Conservation (phyloP, 2,797 vertebrate species). For the Picus viridis region DNA sequence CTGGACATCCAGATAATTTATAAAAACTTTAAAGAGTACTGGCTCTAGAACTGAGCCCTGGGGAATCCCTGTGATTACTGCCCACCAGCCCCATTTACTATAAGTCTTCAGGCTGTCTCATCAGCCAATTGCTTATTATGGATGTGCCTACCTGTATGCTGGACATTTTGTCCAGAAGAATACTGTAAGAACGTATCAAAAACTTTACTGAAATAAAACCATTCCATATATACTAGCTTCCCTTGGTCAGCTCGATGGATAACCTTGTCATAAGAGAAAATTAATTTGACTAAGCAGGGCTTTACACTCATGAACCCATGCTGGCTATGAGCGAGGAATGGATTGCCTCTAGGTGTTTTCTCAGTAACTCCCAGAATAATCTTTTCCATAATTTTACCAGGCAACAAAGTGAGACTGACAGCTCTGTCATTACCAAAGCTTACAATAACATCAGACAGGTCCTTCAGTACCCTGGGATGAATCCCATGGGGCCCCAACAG, state of each 20-base stretch:
- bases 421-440: not conserved
- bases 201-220: not conserved
- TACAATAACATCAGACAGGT: not conserved
- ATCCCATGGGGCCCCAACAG: not conserved
- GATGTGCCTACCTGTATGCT: not conserved
- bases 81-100: not conserved
- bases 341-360: not conserved
- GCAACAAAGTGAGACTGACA: not conserved
- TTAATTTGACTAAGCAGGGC: not conserved
- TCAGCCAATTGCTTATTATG: not conserved
- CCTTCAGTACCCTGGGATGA: not conserved
- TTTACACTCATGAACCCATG: not conserved
- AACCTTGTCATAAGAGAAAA: not conserved
- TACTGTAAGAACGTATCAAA: not conserved
- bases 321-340: not conserved
- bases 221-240: accelerated
- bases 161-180: not conserved
- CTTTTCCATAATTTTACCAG: not conserved
- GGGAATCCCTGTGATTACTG: not conserved
- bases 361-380: not conserved
- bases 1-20: not conserved
- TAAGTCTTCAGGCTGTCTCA: not conserved
- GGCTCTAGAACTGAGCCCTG: not conserved
- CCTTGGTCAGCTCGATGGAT: not conserved
- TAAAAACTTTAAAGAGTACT: not conserved